Percentiles rank a stretch among this genome's conserved stretches.
Conservation (phyloP, 2,797 vertebrate species). For the Cheirogaleus major region DNA sequence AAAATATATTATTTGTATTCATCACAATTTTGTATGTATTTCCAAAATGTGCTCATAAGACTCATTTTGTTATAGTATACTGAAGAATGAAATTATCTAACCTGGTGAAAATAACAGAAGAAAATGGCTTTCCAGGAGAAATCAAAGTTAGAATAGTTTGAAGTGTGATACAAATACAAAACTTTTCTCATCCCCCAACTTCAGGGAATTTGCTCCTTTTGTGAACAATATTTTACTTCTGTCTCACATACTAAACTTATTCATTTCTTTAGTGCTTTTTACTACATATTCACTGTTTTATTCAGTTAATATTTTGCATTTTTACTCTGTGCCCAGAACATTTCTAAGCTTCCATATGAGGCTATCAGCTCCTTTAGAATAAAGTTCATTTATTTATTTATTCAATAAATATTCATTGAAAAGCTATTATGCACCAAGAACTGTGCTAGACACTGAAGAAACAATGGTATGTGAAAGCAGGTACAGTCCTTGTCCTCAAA, state of each 20-base stretch:
- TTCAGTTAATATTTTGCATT: background rate
- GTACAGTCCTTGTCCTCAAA: background rate
- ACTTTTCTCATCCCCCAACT: background rate
- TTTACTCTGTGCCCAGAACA: background rate
- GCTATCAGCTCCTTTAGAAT: background rate
- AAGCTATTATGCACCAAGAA: background rate
- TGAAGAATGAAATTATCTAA: constrained; percentile 9
- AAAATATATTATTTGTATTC: background rate
- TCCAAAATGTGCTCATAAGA: background rate
- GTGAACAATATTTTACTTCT: background rate
- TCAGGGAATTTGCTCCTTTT: background rate
- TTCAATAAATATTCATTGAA: background rate
- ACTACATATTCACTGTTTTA: background rate
- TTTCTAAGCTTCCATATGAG: background rate
- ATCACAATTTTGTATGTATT: background rate
- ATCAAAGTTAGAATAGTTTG: background rate
- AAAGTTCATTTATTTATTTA: background rate
- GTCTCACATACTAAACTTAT: background rate
- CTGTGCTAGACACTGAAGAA: background rate
- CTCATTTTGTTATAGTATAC: background rate
- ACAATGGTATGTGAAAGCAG: background rate
- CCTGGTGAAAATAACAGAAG: background rate
- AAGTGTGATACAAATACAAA: background rate
- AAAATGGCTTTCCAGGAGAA: background rate
- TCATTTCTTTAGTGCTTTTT: background rate